Conservation (phyloP, 2,888 invertebrate species). For the Noctuana brunneofusca region DNA sequence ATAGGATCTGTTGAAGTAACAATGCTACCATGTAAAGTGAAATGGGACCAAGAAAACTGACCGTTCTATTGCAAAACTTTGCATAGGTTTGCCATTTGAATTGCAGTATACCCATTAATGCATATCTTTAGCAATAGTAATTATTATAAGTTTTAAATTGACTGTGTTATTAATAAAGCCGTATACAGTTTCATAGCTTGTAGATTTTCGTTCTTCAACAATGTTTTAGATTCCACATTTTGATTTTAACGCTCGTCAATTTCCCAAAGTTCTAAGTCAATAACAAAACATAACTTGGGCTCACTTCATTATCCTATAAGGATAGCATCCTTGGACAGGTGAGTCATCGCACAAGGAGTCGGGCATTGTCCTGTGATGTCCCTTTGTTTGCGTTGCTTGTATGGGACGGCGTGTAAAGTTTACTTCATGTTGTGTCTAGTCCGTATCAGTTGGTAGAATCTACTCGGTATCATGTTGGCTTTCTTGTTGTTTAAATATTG, state of each 20-base stretch:
- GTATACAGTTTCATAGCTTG: no score
- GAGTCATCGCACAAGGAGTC: constrained; percentile 30
- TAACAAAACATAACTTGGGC: background rate
- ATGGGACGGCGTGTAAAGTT: constrained; percentile 3
- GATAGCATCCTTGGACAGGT: constrained; percentile 23
- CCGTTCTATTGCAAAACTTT: no score
- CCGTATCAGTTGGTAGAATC: constrained; percentile 4
- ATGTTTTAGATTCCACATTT: background rate
- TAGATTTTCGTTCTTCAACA: no score
- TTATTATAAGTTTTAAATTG: no score
- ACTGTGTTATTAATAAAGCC: no score
- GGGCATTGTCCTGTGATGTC: constrained; percentile 30
- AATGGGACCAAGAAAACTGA: no score
- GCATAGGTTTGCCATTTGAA: no score
- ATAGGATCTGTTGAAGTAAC: no score
- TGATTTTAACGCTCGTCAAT: background rate
- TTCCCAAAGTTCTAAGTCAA: background rate
- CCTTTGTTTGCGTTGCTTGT: constrained; percentile 22
- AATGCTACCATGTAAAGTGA: no score
- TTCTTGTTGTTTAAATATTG: background rate
- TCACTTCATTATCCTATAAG: constrained; percentile 15
- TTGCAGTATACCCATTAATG: no score
- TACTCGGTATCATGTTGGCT: background rate
- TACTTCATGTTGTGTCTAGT: constrained; percentile 1
- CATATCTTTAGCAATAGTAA: no score